Conservation (phyloP, 2,113 vertebrate species). For the Chitala chitala region DNA sequence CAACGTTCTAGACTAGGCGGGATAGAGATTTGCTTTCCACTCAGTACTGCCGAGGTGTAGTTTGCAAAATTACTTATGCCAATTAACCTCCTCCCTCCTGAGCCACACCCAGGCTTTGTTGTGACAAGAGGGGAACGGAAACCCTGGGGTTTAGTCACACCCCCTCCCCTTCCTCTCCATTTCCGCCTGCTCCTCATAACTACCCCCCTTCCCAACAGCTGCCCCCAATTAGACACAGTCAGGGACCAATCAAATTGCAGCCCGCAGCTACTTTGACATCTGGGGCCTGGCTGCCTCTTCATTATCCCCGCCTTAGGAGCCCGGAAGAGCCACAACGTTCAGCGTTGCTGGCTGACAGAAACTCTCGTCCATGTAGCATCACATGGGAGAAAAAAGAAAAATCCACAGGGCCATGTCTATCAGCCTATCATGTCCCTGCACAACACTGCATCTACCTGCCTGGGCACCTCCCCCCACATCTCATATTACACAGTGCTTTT, state of each 20-base stretch:
- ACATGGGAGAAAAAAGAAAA: too few relatives aligned
- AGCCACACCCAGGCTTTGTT: neutral
- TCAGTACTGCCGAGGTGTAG: neutral
- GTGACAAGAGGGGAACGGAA: neutral
- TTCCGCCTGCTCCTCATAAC: neutral
- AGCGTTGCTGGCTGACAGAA: conserved; percentile 25
- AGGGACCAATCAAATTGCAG: conserved; percentile 24
- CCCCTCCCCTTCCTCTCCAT: neutral
- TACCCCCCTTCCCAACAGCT: conserved; percentile 17
- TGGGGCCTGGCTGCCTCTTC: conserved; percentile 25
- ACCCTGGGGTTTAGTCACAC: neutral
- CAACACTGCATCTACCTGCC: too few relatives aligned
- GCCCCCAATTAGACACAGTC: conserved; percentile 26
- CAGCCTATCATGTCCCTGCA: neutral
- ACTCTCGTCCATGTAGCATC: conserved; percentile 27
- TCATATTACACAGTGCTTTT: conserved; percentile 1
- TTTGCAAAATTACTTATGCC: neutral
- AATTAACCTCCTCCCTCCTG: neutral
- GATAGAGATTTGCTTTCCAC: conserved; percentile 35
- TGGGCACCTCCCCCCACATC: neutral
- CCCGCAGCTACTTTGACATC: neutral
- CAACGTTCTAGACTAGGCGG: conserved; percentile 15
- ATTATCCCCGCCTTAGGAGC: neutral
- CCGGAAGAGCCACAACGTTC: neutral
- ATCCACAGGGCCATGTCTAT: neutral